Base-by-base conservation (phyloP, 35 echinoderm and acorn worm species). In the Apostichopus californicus region DNA sequence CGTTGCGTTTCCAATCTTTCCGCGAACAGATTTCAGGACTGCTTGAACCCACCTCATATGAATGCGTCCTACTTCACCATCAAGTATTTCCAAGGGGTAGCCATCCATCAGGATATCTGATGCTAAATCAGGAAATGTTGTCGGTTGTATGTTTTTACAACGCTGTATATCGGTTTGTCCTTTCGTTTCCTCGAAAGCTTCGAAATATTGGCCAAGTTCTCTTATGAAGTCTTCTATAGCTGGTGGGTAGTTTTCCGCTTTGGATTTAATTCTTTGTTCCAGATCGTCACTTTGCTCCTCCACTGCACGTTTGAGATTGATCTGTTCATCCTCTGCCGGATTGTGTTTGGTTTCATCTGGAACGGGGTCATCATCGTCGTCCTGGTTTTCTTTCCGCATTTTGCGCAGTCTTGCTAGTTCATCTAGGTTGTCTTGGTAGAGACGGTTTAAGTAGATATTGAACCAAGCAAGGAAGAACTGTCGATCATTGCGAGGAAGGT, bases 201-300 rank as follows among this genome's bases (percentile, higher is more conserved):
- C 91, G 60, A 56, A 92, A 28, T 26, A 12, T 54, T 92, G 91
- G 3, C 65, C 91, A 71, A 92, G 28, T 56, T 92, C 91, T 85
- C 91, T 7, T 6, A 66, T 65, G 15, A 83, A 92, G 66, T 92
- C n/a, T 72, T 92, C 91, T 8, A 84, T 5, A 5, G 78, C 79
- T 3, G 81, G 26, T 5, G 90, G 81, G 9, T 17, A 4, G 21
- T 80, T 12, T 21, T 89, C 86, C 20, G 68, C 8, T 26, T 89
- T 7, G 8, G 13, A 68, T 6, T 56, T 89, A 9, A 89, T 66
- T 66, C 68, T 59, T 6, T 89, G 57, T 8, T n/a, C 13, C 8
- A 89, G 65, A 64, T 17, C 13, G 68, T 72, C 28, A 14, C 24
- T 89, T 9, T 89, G 57, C 59, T 46, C 25, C 9, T 89, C 86